Percentiles rank a stretch among this genome's conserved stretches.
Conservation (phyloP, 2,113 vertebrate species). For the Epinephelus lanceolatus region DNA sequence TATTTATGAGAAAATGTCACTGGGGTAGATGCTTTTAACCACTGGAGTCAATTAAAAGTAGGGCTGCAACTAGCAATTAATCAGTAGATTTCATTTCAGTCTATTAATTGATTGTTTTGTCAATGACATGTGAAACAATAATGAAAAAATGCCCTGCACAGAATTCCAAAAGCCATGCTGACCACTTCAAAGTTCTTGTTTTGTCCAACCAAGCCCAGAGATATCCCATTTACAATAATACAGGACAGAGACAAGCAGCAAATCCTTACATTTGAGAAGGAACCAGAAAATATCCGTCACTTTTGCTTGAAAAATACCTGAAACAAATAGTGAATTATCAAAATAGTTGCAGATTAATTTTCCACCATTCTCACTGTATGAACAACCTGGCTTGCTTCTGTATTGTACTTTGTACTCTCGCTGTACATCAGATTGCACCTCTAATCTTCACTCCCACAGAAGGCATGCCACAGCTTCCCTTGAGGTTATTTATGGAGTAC, state of each 20-base stretch:
- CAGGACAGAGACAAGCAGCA: background rate
- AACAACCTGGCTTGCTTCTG: background rate
- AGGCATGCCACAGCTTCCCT: background rate
- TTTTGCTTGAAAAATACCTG: background rate
- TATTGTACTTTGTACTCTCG: background rate
- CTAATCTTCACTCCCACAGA: background rate
- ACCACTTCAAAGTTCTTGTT: background rate
- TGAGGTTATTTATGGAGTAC: background rate
- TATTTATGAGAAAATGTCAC: background rate
- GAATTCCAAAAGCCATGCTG: background rate
- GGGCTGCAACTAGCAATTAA: background rate
- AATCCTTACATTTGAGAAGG: background rate
- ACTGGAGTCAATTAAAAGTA: background rate
- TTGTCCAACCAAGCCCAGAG: background rate
- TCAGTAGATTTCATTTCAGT: too few species aligned
- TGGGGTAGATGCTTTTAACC: background rate
- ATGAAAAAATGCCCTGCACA: background rate
- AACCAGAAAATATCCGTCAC: background rate
- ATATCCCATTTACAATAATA: background rate
- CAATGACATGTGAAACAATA: background rate
- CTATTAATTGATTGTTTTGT: background rate
- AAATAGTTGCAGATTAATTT: background rate
- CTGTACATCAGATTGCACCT: background rate
- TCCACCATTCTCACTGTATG: too few species aligned
- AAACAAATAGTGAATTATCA: background rate